phyloP scores from a whole-genome alignment of 2,797 vertebrate genomes.

The Gadopsis marmoratus region DNA sequence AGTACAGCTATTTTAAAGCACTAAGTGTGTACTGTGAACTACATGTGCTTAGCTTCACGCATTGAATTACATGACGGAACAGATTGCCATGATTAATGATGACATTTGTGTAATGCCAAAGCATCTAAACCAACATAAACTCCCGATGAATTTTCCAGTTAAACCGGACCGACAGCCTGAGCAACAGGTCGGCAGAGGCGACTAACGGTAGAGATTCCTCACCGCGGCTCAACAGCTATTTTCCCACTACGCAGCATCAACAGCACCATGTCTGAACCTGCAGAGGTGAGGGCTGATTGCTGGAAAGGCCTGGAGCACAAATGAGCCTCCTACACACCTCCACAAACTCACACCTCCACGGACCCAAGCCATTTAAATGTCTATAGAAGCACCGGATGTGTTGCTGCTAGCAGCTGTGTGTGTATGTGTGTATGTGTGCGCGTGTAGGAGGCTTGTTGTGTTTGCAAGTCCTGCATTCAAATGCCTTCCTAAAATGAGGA shows the following conservation, averaged over 20 bases:
- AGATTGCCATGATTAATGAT: slow-evolving; percentile 36
- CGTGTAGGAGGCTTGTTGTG: slow-evolving; percentile 48
- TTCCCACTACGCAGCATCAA: slow-evolving; percentile 71
- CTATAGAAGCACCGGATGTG: slow-evolving; percentile 30
- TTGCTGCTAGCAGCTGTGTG: slow-evolving; percentile 16
- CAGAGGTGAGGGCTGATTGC: slow-evolving; percentile 60
- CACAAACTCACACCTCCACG: slow-evolving; percentile 63
- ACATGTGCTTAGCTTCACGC: background rate
- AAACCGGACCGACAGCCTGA: slow-evolving; percentile 62
- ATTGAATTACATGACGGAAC: slow-evolving; percentile 11
- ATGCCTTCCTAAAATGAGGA: slow-evolving; percentile 40
- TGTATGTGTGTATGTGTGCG: slow-evolving; percentile 25
- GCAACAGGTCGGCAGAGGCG: slow-evolving; percentile 55
- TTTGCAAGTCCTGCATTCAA: slow-evolving; percentile 34
- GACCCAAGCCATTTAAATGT: slow-evolving; percentile 46
- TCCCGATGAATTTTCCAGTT: slow-evolving; percentile 60
- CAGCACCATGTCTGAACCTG: slow-evolving; percentile 75
- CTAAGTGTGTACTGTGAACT: slow-evolving; percentile 6
- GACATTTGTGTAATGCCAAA: slow-evolving; percentile 28
- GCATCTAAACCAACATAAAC: slow-evolving; percentile 37
- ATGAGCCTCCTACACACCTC: slow-evolving; percentile 68
- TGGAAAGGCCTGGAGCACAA: slow-evolving; percentile 68
- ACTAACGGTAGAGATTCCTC: slow-evolving; percentile 71
- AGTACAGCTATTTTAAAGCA: background rate
- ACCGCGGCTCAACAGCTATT: slow-evolving; percentile 27